phyloP scores from a whole-genome alignment of 2,113 vertebrate species.

The Cryptoleucopteryx plumbea region DNA sequence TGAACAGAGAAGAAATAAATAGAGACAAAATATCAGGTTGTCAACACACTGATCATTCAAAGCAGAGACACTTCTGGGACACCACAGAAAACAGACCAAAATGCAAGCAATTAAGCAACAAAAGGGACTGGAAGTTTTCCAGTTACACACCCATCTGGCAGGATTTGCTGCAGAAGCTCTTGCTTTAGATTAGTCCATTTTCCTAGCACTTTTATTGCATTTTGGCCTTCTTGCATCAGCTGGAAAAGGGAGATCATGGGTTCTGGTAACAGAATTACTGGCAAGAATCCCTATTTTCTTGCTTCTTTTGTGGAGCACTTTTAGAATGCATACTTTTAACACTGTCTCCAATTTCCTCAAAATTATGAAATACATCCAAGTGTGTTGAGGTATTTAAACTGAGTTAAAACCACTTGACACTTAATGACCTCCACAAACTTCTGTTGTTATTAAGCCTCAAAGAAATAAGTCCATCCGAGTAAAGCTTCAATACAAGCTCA shows the following conservation, averaged over 20 bases:
- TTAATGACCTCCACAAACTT: background rate
- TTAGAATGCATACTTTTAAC: background rate
- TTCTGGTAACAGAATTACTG: conserved; percentile 33
- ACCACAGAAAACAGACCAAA: background rate
- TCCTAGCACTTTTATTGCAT: background rate
- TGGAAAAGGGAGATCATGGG: conserved; percentile 9
- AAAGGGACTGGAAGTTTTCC: conserved; percentile 17
- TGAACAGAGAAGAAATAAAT: background rate
- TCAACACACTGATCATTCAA: background rate
- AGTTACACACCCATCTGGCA: conserved; percentile 37
- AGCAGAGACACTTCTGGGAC: background rate
- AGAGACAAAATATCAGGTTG: background rate
- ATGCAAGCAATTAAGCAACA: background rate
- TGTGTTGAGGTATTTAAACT: background rate
- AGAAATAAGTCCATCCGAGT: background rate
- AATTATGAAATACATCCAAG: background rate
- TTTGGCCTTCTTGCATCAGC: background rate
- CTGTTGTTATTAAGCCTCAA: background rate
- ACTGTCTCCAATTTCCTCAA: background rate
- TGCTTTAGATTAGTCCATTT: conserved; percentile 3
- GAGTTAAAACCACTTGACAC: background rate
- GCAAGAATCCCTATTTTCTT: background rate
- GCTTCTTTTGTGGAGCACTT: background rate
- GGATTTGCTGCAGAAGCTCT: background rate
- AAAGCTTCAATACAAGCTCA: background rate